Evolutionary conservation across 2,888 invertebrate species (phyloP).

Genomic region (Ormyrus nitidulus): DNA sequence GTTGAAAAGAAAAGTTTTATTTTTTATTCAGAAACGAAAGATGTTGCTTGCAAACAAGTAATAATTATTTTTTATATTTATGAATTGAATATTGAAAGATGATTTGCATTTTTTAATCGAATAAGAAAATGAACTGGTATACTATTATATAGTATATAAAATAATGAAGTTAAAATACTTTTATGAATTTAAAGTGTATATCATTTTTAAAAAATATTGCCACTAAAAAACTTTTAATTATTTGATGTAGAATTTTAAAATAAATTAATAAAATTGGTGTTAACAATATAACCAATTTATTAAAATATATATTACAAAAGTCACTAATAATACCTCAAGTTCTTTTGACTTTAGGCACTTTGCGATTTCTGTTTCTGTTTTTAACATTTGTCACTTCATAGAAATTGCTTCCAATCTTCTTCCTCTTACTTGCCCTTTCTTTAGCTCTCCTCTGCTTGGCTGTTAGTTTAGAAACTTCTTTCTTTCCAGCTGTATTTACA

Average conservation of each 20-base stretch:
- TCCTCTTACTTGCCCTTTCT: slow-evolving; percentile 85
- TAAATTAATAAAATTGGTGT: background rate
- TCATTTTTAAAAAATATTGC: slow-evolving; percentile 5
- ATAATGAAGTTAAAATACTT: no score
- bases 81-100: no score
- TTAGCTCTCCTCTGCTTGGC: slow-evolving; percentile 86
- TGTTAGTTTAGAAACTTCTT: slow-evolving; percentile 77
- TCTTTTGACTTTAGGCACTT: slow-evolving; percentile 70
- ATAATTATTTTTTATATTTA: no score
- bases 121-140: no score
- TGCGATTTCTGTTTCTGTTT: slow-evolving; percentile 88
- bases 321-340: slow-evolving; percentile 47
- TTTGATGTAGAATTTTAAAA: background rate
- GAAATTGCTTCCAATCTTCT: slow-evolving; percentile 91
- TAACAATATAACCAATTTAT: background rate
- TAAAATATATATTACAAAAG: slow-evolving; percentile 35
- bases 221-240: no score
- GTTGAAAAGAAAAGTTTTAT: no score
- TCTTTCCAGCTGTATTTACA: slow-evolving; percentile 70
- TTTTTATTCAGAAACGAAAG: no score
- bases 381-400: slow-evolving; percentile 93
- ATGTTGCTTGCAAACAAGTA: no score
- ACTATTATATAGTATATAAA: no score
- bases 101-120: no score
- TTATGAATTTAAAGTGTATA: background rate